Percentiles rank a stretch among this genome's conserved stretches.
phyloP scores from a whole-genome alignment of 2,113 vertebrate genomes.

The Callorhinus ursinus region DNA sequence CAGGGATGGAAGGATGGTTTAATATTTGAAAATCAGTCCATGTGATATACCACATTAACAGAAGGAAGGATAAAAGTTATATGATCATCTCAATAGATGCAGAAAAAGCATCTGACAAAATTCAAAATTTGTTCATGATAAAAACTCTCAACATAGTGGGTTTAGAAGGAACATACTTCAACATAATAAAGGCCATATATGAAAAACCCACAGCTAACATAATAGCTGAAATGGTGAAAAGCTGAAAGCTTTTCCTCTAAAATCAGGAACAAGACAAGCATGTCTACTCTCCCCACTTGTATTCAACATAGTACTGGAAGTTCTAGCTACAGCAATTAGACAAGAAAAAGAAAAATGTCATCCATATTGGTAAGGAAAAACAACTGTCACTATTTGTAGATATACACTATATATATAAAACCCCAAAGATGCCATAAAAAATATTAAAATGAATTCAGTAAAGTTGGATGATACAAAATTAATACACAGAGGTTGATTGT shows the following conservation, averaged over 20 bases:
- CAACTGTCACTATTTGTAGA: not conserved
- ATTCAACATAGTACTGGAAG: not conserved
- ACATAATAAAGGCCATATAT: not conserved
- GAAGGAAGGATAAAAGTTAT: not conserved
- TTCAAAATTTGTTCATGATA: not conserved
- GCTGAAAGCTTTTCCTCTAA: not conserved
- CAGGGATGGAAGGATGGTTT: not conserved
- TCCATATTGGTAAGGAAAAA: not conserved
- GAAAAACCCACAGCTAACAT: not conserved
- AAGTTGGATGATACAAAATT: not conserved
- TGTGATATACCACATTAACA: not conserved
- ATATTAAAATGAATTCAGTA: not conserved
- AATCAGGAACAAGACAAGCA: not conserved
- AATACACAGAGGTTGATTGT: not conserved
- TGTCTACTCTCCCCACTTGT: not conserved
- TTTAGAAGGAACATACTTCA: not conserved
- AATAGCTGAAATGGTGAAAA: not conserved
- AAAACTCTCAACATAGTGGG: not conserved
- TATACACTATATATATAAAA: not conserved
- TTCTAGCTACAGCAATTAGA: not conserved
- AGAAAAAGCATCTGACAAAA: not conserved
- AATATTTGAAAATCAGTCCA: not conserved
- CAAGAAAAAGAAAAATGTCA: not conserved
- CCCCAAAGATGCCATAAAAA: not conserved
- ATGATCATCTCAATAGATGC: not conserved